Evolutionary conservation across 2,797 vertebrate genomes (phyloP), one percentile per base, ranked within the genome.

Genomic region (Enteromius paludinosus): DNA sequence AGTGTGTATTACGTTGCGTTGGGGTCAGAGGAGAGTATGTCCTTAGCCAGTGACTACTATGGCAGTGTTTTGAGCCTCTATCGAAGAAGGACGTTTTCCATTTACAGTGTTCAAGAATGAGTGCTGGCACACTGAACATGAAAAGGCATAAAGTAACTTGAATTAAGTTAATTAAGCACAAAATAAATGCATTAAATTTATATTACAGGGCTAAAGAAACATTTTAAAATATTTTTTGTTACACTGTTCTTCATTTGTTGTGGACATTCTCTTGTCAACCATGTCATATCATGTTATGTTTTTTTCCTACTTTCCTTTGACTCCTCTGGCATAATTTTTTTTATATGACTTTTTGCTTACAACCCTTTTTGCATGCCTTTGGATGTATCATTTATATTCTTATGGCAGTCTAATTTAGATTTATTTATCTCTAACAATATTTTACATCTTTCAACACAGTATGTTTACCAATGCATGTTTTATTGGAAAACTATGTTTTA

Each of bases 41-140:
- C 97, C 62, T 94, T 98, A 91, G 96, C 96, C 94, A 99, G 97
- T 89, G 97, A 98, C 96, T 97, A 96, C 79, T 99, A 98, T 82
- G 97, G 97, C 92, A 99, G 98, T 94, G 97, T 98, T 92, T 98
- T 98, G 96, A 99, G 98, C 93, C 96, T 99, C 91, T 99, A 99
- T 94, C 93, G 97, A 94, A 97, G 97, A 95, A 96, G 97, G 94
- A 97, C 97, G 91, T 97, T 98, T 93, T 98, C 97, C 0, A 97
- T 98, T 93, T 86, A 87, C 71, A 87, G 83, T 83, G 83, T 79
- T 45, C 83, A 84, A 73, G 86, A 87, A 33, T 87, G 64, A 87
- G 79, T 41, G 73, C 43, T 28, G 68, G 43, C 17, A 85, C 30
- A 54, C 25, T 47, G 35, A 14, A 80, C 54, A 30, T 43, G 17